Base-by-base conservation (phyloP, 1,140 invertebrate genomes). In the Zaprionus lachaisei region DNA sequence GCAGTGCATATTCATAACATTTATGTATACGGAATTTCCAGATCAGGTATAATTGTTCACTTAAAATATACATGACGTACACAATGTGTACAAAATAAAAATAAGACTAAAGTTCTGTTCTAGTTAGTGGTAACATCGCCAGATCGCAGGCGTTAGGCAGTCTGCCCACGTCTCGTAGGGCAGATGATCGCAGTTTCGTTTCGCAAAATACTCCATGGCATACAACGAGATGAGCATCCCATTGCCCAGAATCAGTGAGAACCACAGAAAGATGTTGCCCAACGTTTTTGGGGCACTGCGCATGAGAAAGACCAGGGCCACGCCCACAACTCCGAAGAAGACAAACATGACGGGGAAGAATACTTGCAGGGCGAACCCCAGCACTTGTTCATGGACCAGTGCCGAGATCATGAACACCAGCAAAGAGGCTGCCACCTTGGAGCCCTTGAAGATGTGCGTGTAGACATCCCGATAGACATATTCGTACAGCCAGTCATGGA, bases 401-500 rank as follows among this genome's bases (percentile, higher is more conserved):
- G 97, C 95, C 0, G 96, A 96, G 2, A 95, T 86, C 75, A 94
- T 80, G 69, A 96, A 96, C 1, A 96, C 95, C 2, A 93, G 74
- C 28, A 95, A 73, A 34, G 94, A 94, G 0, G 95, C 92, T 0
- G 94, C n/a, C 0, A 92, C 65, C 37, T 95, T 95, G 37, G 93
- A 94, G 68, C 94, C 93, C 3, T 93, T 82, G 15, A 84, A 90
- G 0, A 95, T 79, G 37, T 95, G 93, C 64, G 95, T 95, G 54
- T 95, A 95, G n/a, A 97, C 90, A 81, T 99, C 98, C 83, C 95
- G 96, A 92, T 98, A 99, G 20, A 99, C 94, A 93, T 99, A 99
- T 1, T 96, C 95, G 80, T 98, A 97, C 0, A 99, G 94, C 98
- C 98, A 99, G 75, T 98, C 97, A 90, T 99, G 96, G 0, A 99